phyloP scores from a whole-genome alignment of 1,140 invertebrate genomes.

The Sinella curviseta region DNA sequence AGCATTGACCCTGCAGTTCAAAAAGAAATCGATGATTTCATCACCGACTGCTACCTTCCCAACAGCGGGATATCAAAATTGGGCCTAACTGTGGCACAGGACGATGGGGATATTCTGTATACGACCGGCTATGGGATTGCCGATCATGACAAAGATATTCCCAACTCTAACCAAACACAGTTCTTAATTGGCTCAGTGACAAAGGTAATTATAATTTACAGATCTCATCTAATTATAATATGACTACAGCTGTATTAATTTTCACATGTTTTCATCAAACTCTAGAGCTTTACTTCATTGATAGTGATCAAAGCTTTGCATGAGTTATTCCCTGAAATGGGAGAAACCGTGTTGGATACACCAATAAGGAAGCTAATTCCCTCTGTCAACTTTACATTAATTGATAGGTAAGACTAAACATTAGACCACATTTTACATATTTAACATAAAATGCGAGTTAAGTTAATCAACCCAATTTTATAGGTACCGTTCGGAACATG shows the following conservation, averaged over 20 bases:
- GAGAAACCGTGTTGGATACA: slow-evolving; percentile 31
- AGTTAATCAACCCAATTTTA: too few species aligned
- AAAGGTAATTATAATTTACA: slow-evolving; percentile 28
- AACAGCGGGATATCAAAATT: background rate
- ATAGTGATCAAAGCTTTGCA: slow-evolving; percentile 22
- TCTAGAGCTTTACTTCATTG: slow-evolving; percentile 33
- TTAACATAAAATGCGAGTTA: too few species aligned
- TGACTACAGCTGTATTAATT: background rate
- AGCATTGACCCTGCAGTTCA: too few species aligned
- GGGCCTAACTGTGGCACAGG: slow-evolving; percentile 23
- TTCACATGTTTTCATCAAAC: background rate
- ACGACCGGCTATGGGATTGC: slow-evolving; percentile 29
- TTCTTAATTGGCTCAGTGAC: slow-evolving; percentile 36
- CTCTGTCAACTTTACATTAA: slow-evolving; percentile 28
- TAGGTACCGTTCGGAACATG: slow-evolving; percentile 31
- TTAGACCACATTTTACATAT: too few species aligned
- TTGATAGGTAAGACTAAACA: too few species aligned
- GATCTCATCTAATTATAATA: background rate
- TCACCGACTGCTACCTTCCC: background rate
- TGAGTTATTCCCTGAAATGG: slow-evolving; percentile 32
- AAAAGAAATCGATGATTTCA: too few species aligned
- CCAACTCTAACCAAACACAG: background rate
- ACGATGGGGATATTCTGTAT: slow-evolving; percentile 18
- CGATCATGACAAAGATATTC: slow-evolving; percentile 29
- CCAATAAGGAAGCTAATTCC: slow-evolving; percentile 28